Percentiles rank a stretch among this genome's conserved stretches.
Conservation (phyloP, 2,888 invertebrate genomes). For the Eupsilia transversa region DNA sequence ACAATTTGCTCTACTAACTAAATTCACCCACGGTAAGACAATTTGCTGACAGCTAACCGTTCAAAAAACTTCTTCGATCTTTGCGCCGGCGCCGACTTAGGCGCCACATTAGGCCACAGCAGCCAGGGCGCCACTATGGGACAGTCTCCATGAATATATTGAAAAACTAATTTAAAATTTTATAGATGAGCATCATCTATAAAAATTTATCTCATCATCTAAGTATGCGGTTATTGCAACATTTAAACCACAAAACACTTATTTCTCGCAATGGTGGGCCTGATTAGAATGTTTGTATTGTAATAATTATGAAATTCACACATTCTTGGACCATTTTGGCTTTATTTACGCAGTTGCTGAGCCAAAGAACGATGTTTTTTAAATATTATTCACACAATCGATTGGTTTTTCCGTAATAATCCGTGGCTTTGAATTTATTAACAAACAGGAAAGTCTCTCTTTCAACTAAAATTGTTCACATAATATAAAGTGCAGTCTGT, state of each 20-base stretch:
- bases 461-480: slow-evolving; percentile 5
- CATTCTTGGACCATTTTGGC: background rate
- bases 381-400: background rate
- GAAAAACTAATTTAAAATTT: slow-evolving; percentile 19
- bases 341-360: background rate
- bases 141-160: slow-evolving; percentile 31
- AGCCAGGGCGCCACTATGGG: slow-evolving; percentile 7
- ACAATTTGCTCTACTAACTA: background rate
- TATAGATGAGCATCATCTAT: slow-evolving; percentile 28
- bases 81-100: slow-evolving; percentile 4
- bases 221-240: slow-evolving; percentile 44
- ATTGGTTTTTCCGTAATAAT: background rate
- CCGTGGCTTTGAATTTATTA: background rate
- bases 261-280: slow-evolving; percentile 13
- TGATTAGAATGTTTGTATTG: slow-evolving; percentile 11
- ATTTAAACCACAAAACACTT: slow-evolving; percentile 26
- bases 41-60: background rate
- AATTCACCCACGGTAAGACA: background rate
- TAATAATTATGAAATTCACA: slow-evolving; percentile 9
- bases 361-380: background rate
- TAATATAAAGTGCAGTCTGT: slow-evolving; percentile 24
- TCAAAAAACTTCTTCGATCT: slow-evolving; percentile 1
- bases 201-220: slow-evolving; percentile 7
- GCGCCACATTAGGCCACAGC: slow-evolving; percentile 4
- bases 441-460: background rate